Base-by-base conservation (phyloP, 2,113 vertebrate genomes). In the Cavia aperea region DNA sequence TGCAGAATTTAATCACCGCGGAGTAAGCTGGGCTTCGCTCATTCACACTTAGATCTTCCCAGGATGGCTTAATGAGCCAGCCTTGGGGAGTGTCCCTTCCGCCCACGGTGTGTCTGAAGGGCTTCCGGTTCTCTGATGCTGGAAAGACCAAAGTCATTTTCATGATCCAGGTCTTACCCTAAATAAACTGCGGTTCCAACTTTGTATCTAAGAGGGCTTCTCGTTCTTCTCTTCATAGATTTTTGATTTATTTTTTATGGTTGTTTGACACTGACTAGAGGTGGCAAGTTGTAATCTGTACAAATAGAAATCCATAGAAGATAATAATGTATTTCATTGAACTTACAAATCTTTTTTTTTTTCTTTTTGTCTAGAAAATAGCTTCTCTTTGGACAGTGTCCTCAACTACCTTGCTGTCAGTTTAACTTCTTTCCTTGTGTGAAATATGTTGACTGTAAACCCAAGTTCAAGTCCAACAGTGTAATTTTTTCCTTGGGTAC, bases 151-250 rank as follows among this genome's bases (percentile, higher is more conserved):
- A 94, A 91, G 75, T 86, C 73, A 91, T 87, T 96, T 95, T 92
- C 88, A 85, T 95, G 95, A 93, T 92, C 62, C 29, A 95, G 63
- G 24, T 89, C 36, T 96, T 77, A 33, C 72, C 83, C 43, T 79
- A 95, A 92, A 88, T 95, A 95, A 97, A 95, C 92, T 96, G 93
- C 19, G 58, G 91, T 89, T 90, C 65, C 93, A 86, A 89, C 26
- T 90, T 79, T 93, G 95, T 56, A 65, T 46, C 79, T 93, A 36
- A 83, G 87, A 70, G 87, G 88, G 56, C 73, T 96, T 96, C 70
- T 77, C 54, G 92, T 73, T 95, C 58, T 95, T 96, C 51, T 89
- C 72, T 65, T 97, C 72, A 73, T 89, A 92, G 23, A 87, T 83
- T 95, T 93, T 81, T 26, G 33, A 66, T 94, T 89, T 90, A 0